Base-by-base conservation (phyloP, 2,888 invertebrate genomes). In the Leucania comma region DNA sequence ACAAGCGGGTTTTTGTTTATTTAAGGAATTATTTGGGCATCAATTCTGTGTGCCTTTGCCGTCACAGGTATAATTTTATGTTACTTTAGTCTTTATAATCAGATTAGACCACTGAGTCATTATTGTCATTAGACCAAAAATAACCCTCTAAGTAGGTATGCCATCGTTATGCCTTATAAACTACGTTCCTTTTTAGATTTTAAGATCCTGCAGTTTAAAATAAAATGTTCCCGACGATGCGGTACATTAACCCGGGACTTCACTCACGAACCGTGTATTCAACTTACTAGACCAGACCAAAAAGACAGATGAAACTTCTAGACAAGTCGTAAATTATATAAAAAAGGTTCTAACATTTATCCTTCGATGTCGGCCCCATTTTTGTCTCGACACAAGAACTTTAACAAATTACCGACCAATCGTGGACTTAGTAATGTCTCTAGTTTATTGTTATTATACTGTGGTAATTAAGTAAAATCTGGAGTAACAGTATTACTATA, bases 321-420 rank as follows among this genome's bases (percentile, higher is more conserved):
- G 82, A 78, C 79, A 82, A 80, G 80, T 80, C 82, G 80, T 80
- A 80, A 80, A 81, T 82, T 75, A 75, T 75, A 75, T 76, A 73
- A 80, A 81, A 81, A 80, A 82, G 83, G 74, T 70, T 70, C 79
- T 68, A 80, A 78, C 68, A 77, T 79, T 65, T 76, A 80, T 83
- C 76, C 81, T 72, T 77, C 62, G 59, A 72, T 82, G 72, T 79
- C 60, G 72, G 63, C 59, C 72, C 58, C 76, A 76, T 80, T 71
- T 80, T 80, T 63, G 76, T 70, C 54, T 20, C 53, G 57, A 60
- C 61, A 67, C 59, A 67, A 82, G 70, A 80, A 82, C 72, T 79
- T 67, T 70, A 53, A 80, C 72, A 78, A 72, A 81, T 80, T 75
- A 78, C 72, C 56, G 29, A 60, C 50, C 68, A 60, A 75, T 78